Evolutionary conservation across 2,797 vertebrate genomes (phyloP), one percentile per base, ranked within the genome.

Genomic region (Rhinophrynus dorsalis): DNA sequence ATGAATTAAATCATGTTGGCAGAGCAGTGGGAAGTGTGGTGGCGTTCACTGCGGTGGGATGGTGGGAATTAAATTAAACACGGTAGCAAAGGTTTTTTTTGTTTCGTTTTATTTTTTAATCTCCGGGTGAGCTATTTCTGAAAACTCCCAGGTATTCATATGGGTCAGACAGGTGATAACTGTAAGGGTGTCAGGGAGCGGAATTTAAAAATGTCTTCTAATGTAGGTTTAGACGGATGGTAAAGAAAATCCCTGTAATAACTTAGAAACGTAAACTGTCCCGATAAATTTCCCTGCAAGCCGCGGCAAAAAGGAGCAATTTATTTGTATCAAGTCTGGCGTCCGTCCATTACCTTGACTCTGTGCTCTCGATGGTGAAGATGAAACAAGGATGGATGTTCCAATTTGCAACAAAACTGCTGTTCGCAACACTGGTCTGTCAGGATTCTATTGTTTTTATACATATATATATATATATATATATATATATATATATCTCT

Each of bases 241-340:
- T 8, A 21, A 18, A 18, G 21, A n/a, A 48, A 48, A 48, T 38
- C n/a, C 42, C 42, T 45, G 42, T 13, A 45, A 45, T 3, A 15
- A 18, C 3, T 45, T 45, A 10, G 42, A 45, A 45, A 20, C 11
- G 21, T 38, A 27, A 56, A 24, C 21, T 38, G 59, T 37, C 17
- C 51, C 20, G 23, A 40, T 3, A 24, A 29, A 56, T 45, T 40
- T 57, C 21, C 44, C 51, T 5, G 7, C 30, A n/a, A 51, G 61
- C 61, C 15, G 26, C 27, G 8, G 40, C 56, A 57, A 30, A 32
- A 52, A 58, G 18, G 18, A 44, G 27, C 32, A 32, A 72, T 72
- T 50, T 65, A 65, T 72, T 57, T 51, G 40, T 26, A 30, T 21
- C 42, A 9, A 13, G 18, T 17, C 38, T 65, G 68, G 61, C 68